phyloP scores from a whole-genome alignment of 1,140 invertebrate species.

The Contarinia nasturtii region DNA sequence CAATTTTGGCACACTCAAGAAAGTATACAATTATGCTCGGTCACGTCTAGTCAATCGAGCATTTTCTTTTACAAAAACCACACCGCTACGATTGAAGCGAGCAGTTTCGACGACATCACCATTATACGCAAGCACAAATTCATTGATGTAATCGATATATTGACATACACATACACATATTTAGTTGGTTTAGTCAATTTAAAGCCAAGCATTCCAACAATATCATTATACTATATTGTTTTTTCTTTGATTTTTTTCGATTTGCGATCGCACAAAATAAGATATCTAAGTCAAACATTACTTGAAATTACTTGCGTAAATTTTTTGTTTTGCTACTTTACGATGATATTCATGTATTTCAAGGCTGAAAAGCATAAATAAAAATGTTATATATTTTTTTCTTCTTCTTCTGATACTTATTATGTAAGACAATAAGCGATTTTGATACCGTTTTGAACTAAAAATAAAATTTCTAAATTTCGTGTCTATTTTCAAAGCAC shows the following conservation, averaged over 20 bases:
- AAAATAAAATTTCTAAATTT: too few relatives aligned
- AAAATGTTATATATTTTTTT: too few relatives aligned
- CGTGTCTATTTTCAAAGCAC: too few relatives aligned
- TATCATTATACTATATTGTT: background rate
- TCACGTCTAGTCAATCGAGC: constrained; percentile 71
- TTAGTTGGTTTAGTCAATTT: background rate
- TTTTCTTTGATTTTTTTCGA: background rate
- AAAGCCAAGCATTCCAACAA: background rate
- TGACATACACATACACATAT: background rate
- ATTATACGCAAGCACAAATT: constrained; percentile 52
- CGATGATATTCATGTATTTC: too few relatives aligned
- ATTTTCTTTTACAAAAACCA: constrained; percentile 88
- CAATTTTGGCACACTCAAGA: constrained; percentile 61
- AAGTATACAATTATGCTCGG: constrained; percentile 68
- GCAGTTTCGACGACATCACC: constrained; percentile 82
- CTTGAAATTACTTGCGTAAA: constrained; percentile 2
- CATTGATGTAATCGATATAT: constrained; percentile 43
- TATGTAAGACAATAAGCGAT: too few relatives aligned
- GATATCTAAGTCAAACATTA: constrained; percentile 6
- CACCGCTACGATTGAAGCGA: constrained; percentile 77
- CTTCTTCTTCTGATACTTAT: too few relatives aligned
- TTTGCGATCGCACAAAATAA: constrained; percentile 5
- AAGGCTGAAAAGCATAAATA: too few relatives aligned
- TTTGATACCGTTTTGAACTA: too few relatives aligned
- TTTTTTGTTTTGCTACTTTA: background rate